Evolutionary conservation across 2,888 invertebrate species (phyloP).

Genomic region (Meiosimyza decipiens): DNA sequence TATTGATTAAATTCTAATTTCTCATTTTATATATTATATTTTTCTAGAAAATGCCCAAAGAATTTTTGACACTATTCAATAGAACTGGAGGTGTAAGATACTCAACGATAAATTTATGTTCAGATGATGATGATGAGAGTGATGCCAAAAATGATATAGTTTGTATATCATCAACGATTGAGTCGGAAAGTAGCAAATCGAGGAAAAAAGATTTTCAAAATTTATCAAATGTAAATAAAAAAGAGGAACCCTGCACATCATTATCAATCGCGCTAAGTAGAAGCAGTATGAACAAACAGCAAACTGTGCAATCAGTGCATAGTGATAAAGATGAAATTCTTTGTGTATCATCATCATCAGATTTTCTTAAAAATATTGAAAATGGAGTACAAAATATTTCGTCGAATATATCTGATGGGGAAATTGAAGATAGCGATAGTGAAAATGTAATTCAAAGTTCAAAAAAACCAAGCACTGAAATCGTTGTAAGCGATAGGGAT

Average conservation of each 20-base stretch:
- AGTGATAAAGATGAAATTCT: background rate
- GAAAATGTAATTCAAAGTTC: background rate
- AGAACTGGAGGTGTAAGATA: background rate
- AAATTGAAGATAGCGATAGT: constrained; percentile 26
- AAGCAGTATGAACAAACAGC: background rate
- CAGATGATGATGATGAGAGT: constrained; percentile 41
- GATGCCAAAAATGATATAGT: background rate
- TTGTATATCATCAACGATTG: background rate
- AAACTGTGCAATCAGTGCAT: background rate
- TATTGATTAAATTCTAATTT: background rate
- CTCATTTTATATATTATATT: background rate
- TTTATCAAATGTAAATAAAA: background rate
- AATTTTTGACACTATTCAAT: background rate
- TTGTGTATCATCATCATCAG: no score
- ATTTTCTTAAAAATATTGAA: no score
- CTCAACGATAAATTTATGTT: constrained; percentile 43
- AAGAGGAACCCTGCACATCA: background rate
- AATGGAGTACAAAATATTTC: no score
- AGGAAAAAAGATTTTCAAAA: background rate
- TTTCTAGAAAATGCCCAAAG: constrained; percentile 1
- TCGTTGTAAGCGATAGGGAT: background rate
- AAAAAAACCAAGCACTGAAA: background rate
- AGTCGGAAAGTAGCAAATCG: background rate
- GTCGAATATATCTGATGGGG: constrained; percentile 8
- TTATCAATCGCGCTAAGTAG: no score